Evolutionary conservation across 2,113 vertebrate genomes (phyloP), one percentile per base, ranked within the genome.

Genomic region (Oxygymnocypris stewartii): DNA sequence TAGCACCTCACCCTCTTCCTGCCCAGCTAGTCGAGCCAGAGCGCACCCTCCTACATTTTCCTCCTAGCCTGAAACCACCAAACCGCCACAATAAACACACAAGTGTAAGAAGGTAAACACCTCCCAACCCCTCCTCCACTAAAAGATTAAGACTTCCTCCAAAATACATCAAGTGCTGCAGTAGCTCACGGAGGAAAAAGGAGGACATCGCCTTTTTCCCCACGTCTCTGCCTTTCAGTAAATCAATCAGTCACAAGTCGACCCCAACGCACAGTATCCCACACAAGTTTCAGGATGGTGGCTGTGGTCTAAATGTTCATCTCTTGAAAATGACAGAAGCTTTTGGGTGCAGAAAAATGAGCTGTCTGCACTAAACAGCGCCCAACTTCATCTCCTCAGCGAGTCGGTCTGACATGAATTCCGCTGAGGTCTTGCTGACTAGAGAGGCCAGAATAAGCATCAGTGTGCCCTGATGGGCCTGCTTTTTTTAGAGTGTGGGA

Each of bases 401-500:
- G 10, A 74, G 37, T 42, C 20, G 2, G 35, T 73, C 37, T 0
- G 37, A 4, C 37, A 73, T 42, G 69, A 87, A 75, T 81, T 82
- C 82, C 37, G 35, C 81, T 8, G 75, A 44, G 61, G 76, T 20
- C 75, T 37, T 28, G 51, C 71, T 63, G 49, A 76, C 47, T 51
- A 16, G 3, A 16, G 23, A 69, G 35, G 83, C 86, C 82, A 82
- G 83, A 77, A 59, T 57, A 82, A 82, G 81, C 65, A 76, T 14
- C 3, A 14, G 49, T 63, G 61, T 69, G 87, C 40, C 71, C 84
- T 74, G 65, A 76, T 67, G 40, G 51, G 84, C 37, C 84, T 90
- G 84, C 8, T 61, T 61, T 90, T 80, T 89, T 89, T 89, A 85
- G 89, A 75, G 49, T 65, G 88, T 86, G 91, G 89, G 90, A 92